Base-by-base conservation (phyloP, 1,140 invertebrate genomes). In the Drosophila novamexicana region DNA sequence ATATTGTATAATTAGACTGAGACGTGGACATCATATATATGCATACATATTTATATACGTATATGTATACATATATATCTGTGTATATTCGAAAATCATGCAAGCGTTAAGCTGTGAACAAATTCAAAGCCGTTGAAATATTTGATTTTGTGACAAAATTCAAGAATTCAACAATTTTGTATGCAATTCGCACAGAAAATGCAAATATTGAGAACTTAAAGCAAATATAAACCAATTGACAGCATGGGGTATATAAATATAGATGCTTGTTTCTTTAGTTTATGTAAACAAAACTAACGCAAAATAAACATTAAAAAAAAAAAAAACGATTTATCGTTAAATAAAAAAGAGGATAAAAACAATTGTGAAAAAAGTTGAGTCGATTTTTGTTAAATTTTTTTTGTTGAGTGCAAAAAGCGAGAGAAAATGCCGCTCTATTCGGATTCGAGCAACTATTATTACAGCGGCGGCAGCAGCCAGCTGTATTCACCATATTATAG, bases 401-500 rank as follows among this genome's bases (percentile, higher is more conserved):
- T 64, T 52, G 36, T 62, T 16, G 44, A 44, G 62, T 57, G 52
- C 42, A 32, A 47, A 32, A 47, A 36, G 18, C 34, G 47, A 39
- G 29, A 18, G 47, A 88, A 59, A 34, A 92, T 92, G 92, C 92
- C 92, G 29, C 79, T 92, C 10, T 92, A 92, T 52, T 85, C 90
- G 49, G 92, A 92, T 42, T 73, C 81, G 6, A 71, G 73, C 29
- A 90, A 92, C 42, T 91, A 91, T 63, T 91, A 90, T 72, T 91
- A 79, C 57, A 93, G 91, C 67, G 91, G 91, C 37, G 90, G 93
- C 52, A 93, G 93, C 74, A 91, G 91, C n/a, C 92, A 93, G 37
- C 81, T 94, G 16, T 92, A 93, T 32, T 81, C 93, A 7, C 94
- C 93, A 50, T 95, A 95, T 79, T 94, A 93, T 45, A 94, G 94